A percentile compares a stretch with the other conserved stretches of the same genome.
phyloP scores from a whole-genome alignment of 2,113 vertebrate genomes.

The Patagioenas fasciata region DNA sequence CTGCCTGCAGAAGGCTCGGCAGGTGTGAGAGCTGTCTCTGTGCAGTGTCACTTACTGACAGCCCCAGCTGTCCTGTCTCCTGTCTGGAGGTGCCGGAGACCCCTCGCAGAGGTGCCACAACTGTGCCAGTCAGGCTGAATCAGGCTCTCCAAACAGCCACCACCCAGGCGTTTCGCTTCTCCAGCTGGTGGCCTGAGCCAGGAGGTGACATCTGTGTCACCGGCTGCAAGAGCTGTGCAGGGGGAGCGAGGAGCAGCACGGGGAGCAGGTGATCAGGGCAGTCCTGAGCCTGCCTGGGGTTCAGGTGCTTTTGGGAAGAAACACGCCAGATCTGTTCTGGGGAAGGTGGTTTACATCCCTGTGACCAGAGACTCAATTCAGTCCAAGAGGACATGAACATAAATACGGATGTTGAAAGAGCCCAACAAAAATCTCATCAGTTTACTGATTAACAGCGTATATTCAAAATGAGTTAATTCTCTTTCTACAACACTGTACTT shows the following conservation, averaged over 20 bases:
- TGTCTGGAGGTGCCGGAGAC: neutral
- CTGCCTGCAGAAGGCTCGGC: neutral
- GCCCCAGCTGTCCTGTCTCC: constrained; percentile 21
- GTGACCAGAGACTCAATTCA: neutral
- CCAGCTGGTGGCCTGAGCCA: neutral
- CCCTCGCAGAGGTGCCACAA: neutral
- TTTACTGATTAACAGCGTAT: neutral
- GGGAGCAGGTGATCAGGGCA: neutral
- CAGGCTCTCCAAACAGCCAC: neutral
- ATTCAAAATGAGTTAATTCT: neutral
- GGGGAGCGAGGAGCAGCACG: neutral
- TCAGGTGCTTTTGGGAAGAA: neutral
- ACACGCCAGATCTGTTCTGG: fast-evolving
- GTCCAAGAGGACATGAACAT: neutral
- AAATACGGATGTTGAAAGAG: neutral
- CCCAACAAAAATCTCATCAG: neutral
- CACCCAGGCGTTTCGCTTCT: neutral
- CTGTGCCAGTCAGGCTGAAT: constrained; percentile 8
- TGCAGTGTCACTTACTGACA: neutral
- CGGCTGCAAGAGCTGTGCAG: neutral
- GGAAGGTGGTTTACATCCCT: neutral
- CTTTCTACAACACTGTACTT: neutral
- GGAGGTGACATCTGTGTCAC: neutral
- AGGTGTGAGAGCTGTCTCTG: neutral
- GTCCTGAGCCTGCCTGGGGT: neutral